phyloP scores from a whole-genome alignment of 1,140 invertebrate genomes.

The Scylla paramamosain region DNA sequence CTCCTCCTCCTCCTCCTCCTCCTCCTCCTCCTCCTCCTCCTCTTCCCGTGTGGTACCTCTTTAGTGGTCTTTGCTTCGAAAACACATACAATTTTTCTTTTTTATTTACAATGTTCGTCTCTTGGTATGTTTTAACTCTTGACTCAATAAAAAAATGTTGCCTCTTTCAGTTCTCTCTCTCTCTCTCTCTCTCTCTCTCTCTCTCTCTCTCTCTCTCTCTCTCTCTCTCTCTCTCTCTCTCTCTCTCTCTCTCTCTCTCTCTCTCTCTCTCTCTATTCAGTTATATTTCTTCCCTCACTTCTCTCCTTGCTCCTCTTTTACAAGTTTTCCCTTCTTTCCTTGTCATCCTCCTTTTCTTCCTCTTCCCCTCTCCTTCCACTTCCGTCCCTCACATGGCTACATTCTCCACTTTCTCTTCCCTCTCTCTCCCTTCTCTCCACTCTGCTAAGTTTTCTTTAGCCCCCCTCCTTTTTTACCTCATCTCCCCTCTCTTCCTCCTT shows the following conservation, averaged over 20 bases:
- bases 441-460: too few species aligned
- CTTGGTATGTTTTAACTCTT: too few species aligned
- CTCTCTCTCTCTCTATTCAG: conserved; percentile 5
- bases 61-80: too few species aligned
- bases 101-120: too few species aligned
- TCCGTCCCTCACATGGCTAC: not conserved
- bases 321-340: not conserved
- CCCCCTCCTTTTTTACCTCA: not conserved
- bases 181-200: not conserved
- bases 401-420: not conserved
- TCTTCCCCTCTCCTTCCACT: not conserved
- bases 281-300: not conserved
- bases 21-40: too few species aligned
- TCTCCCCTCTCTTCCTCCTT: not conserved
- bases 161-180: not conserved
- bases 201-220: not conserved
- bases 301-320: too few species aligned
- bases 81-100: too few species aligned
- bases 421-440: too few species aligned
- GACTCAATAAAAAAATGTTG: too few species aligned
- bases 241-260: not conserved
- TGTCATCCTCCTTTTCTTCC: not conserved
- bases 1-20: too few species aligned
- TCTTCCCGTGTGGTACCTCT: too few species aligned
- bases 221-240: not conserved